phyloP scores from a whole-genome alignment of 2,797 vertebrate species.

The Gouania willdenowi region DNA sequence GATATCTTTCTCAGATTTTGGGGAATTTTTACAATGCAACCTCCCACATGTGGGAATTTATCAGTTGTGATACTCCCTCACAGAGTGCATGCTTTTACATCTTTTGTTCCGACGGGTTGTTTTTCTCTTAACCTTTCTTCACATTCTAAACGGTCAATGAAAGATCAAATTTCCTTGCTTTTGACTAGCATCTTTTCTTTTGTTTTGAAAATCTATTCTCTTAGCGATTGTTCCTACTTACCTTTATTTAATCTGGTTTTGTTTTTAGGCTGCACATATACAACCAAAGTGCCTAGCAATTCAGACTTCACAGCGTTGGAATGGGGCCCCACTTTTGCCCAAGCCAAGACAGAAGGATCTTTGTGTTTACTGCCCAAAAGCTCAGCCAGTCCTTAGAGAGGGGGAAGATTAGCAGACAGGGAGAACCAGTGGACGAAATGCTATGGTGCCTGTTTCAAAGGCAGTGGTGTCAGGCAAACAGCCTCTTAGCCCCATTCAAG shows the following conservation, averaged over 20 bases:
- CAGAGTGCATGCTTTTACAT: too few species aligned
- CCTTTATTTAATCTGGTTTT: constrained; percentile 57
- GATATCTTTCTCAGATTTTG: too few species aligned
- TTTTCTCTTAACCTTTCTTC: too few species aligned
- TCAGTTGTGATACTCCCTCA: too few species aligned
- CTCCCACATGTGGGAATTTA: too few species aligned
- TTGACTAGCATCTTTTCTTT: constrained; percentile 8
- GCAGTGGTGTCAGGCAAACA: constrained; percentile 63
- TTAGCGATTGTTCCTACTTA: constrained; percentile 18
- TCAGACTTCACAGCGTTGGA: constrained; percentile 71
- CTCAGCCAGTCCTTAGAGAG: constrained; percentile 46
- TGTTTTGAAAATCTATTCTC: constrained; percentile 18
- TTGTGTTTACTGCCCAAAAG: constrained; percentile 63
- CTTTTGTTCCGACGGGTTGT: too few species aligned
- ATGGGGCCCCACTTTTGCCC: constrained; percentile 53
- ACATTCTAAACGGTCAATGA: too few species aligned
- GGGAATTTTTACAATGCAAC: too few species aligned
- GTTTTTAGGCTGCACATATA: constrained; percentile 36
- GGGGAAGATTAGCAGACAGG: constrained; percentile 52
- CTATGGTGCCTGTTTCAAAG: constrained; percentile 60
- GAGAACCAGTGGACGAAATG: constrained; percentile 54
- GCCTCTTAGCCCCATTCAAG: constrained; percentile 57
- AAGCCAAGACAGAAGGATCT: constrained; percentile 68
- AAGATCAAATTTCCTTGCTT: background rate
- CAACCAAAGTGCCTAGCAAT: constrained; percentile 50